Percentiles rank a stretch among this genome's conserved stretches.
Conservation (phyloP, 2,797 vertebrate genomes). For the Acanthis flammea region DNA sequence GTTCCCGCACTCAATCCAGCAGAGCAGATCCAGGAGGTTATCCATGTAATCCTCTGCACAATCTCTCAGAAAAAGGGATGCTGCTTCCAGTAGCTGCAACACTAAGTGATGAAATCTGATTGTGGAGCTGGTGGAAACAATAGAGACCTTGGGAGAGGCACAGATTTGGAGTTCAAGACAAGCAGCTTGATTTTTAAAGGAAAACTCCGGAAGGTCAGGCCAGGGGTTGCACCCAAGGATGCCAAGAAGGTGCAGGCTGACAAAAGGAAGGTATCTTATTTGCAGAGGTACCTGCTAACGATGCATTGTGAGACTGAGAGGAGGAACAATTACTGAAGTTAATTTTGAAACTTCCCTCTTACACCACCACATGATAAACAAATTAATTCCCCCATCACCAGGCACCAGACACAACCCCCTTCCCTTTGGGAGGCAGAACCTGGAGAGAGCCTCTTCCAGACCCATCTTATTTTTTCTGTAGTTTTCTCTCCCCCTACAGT, state of each 20-base stretch:
- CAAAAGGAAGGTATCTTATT: neutral
- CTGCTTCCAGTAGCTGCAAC: neutral
- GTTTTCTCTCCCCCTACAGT: neutral
- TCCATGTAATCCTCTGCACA: neutral
- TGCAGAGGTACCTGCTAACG: neutral
- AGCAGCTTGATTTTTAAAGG: neutral
- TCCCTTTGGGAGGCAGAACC: neutral
- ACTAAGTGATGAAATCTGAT: neutral
- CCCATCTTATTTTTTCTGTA: neutral
- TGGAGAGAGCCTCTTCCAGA: neutral
- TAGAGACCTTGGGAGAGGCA: neutral
- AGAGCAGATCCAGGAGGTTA: neutral
- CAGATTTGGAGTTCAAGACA: neutral
- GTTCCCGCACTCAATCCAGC: neutral
- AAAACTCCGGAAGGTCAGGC: neutral
- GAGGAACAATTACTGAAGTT: conserved; percentile 5
- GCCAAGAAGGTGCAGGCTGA: neutral
- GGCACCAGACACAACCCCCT: neutral
- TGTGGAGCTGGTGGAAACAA: neutral
- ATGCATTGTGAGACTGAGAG: conserved; percentile 1
- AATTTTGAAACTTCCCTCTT: conserved; percentile 45
- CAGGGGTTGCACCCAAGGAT: neutral
- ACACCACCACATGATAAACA: neutral
- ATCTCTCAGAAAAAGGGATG: neutral
- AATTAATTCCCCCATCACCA: neutral